Base-by-base conservation (phyloP, 2,888 invertebrate genomes). In the Lucinisca nassula region DNA sequence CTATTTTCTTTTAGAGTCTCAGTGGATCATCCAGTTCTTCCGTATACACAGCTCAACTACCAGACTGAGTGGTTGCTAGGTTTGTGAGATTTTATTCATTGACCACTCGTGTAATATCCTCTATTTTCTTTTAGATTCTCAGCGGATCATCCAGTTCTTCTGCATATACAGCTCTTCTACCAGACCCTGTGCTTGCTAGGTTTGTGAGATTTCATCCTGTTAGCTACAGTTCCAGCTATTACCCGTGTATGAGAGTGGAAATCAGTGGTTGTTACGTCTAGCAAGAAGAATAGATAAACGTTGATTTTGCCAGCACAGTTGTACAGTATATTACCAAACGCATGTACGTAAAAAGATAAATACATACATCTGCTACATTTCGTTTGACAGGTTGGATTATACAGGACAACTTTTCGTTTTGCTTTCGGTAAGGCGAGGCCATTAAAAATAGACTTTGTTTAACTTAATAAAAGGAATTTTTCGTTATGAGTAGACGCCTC, bases 61-160 rank as follows among this genome's bases (percentile, higher is more conserved):
- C 80, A 17, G 75, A 76, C 17, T 89, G 88, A 12, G 70, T 90
- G 1, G 75, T 30, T 51, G 90, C 92, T 21, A 83, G 90, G 3
- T 92, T 87, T 85, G 85, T 92, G 21, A 70, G 92, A 40, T 85
- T 92, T 38, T 87, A 90, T 70, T 90, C 91, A n/a, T n/a, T n/a
- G n/a, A n/a, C n/a, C n/a, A n/a, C n/a, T n/a, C n/a, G n/a, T n/a
- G n/a, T n/a, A n/a, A n/a, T n/a, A n/a, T n/a, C n/a, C n/a, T n/a
- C n/a, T n/a, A n/a, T n/a, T 40, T 14, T 55, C 4, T 87, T 87
- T 49, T 80, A 92, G 92, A 38, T 82, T 2, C 83, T 90, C 17
- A 75, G 55, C 27, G 91, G 91, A 1, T 85, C 86, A 0, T 82
- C 88, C 1, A 85, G 86, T 38, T 72, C 83, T 0, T n/a, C 58